phyloP scores from a whole-genome alignment of 2,113 vertebrate genomes.

The Microtus pennsylvanicus region DNA sequence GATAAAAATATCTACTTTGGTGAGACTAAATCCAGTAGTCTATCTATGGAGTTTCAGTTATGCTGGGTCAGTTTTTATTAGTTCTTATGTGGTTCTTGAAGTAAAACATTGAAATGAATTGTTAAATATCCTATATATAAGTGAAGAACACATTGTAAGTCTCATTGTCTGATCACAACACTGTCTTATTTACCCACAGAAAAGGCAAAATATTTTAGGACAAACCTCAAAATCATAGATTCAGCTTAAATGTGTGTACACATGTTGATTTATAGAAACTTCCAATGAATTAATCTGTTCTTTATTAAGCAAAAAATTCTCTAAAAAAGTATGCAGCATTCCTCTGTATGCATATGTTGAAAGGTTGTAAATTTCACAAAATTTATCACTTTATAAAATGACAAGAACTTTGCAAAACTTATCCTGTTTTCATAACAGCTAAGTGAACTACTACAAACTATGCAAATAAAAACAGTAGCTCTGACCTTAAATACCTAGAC shows the following conservation, averaged over 20 bases:
- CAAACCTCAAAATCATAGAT: not conserved
- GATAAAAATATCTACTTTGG: not conserved
- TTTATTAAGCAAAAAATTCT: not conserved
- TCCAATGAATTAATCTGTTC: not conserved
- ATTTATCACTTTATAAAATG: not conserved
- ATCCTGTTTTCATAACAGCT: not conserved
- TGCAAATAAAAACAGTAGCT: not conserved
- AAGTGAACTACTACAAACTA: not conserved
- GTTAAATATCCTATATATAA: not conserved
- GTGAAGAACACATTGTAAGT: not conserved
- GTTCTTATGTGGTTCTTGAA: not conserved
- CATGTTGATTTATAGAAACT: not conserved
- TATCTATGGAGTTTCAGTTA: not conserved
- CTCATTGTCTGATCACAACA: not conserved
- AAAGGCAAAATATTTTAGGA: not conserved
- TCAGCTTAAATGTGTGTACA: not conserved
- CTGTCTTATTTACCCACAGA: not conserved
- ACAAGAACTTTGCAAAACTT: not conserved
- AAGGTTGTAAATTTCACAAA: not conserved
- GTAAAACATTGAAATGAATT: not conserved
- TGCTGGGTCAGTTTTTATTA: not conserved
- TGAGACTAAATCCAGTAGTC: not conserved
- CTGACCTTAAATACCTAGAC: fast-evolving
- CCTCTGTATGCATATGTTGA: not conserved
- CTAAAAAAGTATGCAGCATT: fast-evolving